Evolutionary conservation across 2,113 vertebrate genomes (phyloP).

Genomic region (Thalassoma bifasciatum): DNA sequence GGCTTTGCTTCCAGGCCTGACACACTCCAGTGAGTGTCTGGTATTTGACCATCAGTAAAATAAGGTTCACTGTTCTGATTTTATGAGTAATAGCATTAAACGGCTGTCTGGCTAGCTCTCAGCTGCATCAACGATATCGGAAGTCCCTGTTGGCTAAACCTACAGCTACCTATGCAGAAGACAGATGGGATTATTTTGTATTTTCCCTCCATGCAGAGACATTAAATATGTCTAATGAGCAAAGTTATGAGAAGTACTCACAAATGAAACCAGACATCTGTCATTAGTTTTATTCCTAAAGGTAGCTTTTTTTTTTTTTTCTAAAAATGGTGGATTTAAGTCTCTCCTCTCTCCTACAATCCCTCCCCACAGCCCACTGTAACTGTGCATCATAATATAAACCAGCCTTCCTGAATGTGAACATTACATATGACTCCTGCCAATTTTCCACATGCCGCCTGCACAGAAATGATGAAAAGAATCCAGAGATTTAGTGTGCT

Average conservation of each 20-base stretch:
- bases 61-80: slow-evolving; percentile 27
- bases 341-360: not conserved
- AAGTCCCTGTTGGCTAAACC: slow-evolving; percentile 21
- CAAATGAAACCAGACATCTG: not conserved
- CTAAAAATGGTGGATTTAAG: not conserved
- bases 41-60: slow-evolving; percentile 24
- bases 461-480: slow-evolving; percentile 41
- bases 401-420: not conserved
- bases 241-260: not conserved
- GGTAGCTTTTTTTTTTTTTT: too few species aligned
- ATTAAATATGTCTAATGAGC: slow-evolving; percentile 13
- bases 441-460: not conserved
- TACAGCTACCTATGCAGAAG: slow-evolving; percentile 23
- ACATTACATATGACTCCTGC: not conserved
- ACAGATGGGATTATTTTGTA: slow-evolving; percentile 46
- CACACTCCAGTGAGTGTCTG: slow-evolving; percentile 20
- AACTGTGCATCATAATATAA: slow-evolving; percentile 7
- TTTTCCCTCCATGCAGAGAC: slow-evolving; percentile 1
- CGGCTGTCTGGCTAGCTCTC: slow-evolving; percentile 18
- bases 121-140: slow-evolving; percentile 12
- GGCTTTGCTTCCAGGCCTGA: too few species aligned
- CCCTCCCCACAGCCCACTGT: not conserved
- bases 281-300: not conserved
- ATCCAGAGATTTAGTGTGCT: slow-evolving; percentile 22
- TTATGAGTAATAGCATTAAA: slow-evolving; percentile 30